Evolutionary conservation across 2,888 invertebrate species (phyloP).

Genomic region (Pogonocherus hispidulus): DNA sequence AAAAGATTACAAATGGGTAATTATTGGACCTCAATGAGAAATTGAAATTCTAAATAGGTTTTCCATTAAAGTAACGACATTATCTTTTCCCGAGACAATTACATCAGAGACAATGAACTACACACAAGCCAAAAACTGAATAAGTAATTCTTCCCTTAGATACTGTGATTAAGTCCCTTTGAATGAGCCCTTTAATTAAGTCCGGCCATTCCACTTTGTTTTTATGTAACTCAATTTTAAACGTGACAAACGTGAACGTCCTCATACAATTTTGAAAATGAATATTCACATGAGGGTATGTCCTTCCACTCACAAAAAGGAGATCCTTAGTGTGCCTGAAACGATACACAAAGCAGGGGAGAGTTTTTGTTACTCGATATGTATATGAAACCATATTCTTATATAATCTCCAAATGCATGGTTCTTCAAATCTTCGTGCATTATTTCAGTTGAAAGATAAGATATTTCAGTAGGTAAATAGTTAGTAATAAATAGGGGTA

Average conservation of each 20-base stretch:
- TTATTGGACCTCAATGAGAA: not conserved
- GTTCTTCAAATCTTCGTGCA: no score
- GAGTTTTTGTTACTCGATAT: no score
- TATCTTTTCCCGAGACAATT: not conserved
- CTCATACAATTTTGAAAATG: not conserved
- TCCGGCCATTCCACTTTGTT: constrained; percentile 7
- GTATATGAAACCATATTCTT: no score
- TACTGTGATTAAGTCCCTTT: constrained; percentile 5
- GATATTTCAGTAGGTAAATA: no score
- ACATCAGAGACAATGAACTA: not conserved
- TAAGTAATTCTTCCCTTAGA: constrained; percentile 3
- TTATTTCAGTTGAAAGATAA: no score
- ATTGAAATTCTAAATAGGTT: not conserved
- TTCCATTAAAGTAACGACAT: not conserved
- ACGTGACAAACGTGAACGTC: not conserved
- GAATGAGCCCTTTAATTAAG: constrained; percentile 8
- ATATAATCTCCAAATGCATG: no score
- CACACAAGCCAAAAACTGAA: not conserved
- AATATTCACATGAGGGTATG: not conserved
- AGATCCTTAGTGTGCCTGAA: no score
- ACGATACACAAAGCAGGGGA: no score
- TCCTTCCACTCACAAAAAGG: not conserved
- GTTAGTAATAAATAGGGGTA: no score
- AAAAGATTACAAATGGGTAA: not conserved
- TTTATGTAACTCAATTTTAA: constrained; percentile 3